Percentiles rank a stretch among this genome's conserved stretches.
phyloP scores from a whole-genome alignment of 2,888 invertebrate species.

The Subacronicta megacephala region DNA sequence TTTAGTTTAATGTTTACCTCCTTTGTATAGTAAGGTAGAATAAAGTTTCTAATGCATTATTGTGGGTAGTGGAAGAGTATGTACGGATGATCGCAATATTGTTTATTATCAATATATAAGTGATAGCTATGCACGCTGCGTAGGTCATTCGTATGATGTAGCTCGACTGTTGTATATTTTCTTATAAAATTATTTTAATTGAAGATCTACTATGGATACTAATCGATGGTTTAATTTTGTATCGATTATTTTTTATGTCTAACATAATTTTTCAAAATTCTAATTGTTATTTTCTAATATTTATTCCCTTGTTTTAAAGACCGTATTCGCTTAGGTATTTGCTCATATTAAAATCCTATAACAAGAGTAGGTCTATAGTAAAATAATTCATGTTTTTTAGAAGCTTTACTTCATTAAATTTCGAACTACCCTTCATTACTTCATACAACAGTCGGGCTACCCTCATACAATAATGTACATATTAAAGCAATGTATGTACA shows the following conservation, averaged over 20 bases:
- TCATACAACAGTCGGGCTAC: slow-evolving; percentile 56
- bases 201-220: no score
- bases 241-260: slow-evolving; percentile 14
- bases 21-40: slow-evolving; percentile 78
- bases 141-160: slow-evolving; percentile 55
- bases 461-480: slow-evolving; percentile 67
- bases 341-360: not conserved
- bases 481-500: slow-evolving; percentile 72
- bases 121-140: slow-evolving; percentile 66
- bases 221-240: not conserved
- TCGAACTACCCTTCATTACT: not conserved
- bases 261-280: not conserved
- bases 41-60: slow-evolving; percentile 74
- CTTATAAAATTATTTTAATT: no score
- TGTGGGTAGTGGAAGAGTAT: slow-evolving; percentile 69
- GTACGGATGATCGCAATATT: slow-evolving; percentile 57
- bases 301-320: not conserved
- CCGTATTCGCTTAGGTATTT: not conserved
- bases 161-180: slow-evolving; percentile 52
- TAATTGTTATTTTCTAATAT: not conserved
- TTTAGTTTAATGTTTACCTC: slow-evolving; percentile 84
- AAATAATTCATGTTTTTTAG: not conserved
- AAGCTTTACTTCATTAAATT: not conserved
- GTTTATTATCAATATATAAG: slow-evolving; percentile 60
- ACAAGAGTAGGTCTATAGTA: slow-evolving; percentile 1